Conservation (phyloP, 2,888 invertebrate species). For the Meteorus cinctellus region DNA sequence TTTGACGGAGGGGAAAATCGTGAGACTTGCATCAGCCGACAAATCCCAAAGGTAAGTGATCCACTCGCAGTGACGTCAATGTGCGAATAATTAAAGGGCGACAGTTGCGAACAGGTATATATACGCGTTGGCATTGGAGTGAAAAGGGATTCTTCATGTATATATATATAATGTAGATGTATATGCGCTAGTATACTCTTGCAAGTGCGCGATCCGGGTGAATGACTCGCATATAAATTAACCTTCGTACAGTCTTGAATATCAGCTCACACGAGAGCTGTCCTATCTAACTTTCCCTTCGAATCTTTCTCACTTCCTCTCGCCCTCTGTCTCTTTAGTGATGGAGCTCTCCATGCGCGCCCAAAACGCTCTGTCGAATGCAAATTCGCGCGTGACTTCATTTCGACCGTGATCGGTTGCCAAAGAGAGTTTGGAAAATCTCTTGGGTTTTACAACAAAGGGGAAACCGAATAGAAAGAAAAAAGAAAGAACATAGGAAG, state of each 20-base stretch:
- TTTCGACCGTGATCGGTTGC: constrained; percentile 39
- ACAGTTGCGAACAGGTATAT: constrained; percentile 53
- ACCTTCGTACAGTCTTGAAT: constrained; percentile 49
- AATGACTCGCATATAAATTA: constrained; percentile 65
- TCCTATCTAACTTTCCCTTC: constrained; percentile 46
- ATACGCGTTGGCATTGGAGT: background rate
- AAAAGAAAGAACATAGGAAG: background rate
- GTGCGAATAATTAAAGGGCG: constrained; percentile 60
- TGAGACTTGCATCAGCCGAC: constrained; percentile 14
- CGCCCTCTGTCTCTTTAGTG: constrained; percentile 20
- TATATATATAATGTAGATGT: background rate
- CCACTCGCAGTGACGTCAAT: constrained; percentile 38
- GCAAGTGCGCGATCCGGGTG: constrained; percentile 53
- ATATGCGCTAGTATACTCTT: constrained; percentile 38
- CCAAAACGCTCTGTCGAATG: constrained; percentile 48
- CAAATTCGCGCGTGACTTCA: constrained; percentile 48
- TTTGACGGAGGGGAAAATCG: constrained; percentile 3
- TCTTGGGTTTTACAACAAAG: constrained; percentile 8
- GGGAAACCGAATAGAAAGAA: constrained; percentile 39
- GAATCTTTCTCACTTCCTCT: constrained; percentile 22
- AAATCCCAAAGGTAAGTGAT: constrained; percentile 34
- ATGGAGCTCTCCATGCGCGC: constrained; percentile 38
- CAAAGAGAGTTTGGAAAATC: constrained; percentile 15
- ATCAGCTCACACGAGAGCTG: constrained; percentile 22
- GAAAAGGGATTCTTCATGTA: constrained; percentile 5